Evolutionary conservation across 2,113 vertebrate species (phyloP).

Genomic region (Carassius auratus): DNA sequence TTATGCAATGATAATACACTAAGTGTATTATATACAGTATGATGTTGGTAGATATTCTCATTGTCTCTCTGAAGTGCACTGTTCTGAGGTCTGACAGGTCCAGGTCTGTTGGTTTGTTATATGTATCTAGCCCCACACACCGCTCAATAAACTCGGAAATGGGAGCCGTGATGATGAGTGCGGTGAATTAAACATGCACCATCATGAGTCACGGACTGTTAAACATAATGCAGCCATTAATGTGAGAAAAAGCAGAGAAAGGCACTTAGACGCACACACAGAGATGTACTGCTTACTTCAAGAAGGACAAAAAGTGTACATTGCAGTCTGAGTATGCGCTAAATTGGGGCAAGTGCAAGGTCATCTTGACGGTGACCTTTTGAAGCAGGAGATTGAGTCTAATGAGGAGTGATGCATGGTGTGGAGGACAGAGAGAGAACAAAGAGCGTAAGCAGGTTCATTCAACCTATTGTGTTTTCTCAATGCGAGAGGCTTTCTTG

Average conservation of each 20-base stretch:
- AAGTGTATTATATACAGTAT: neutral
- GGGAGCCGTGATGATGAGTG: slow-evolving; percentile 50
- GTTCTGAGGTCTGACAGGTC: neutral
- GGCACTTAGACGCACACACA: neutral
- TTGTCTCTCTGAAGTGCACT: neutral
- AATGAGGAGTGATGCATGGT: neutral
- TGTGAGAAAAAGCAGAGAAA: neutral
- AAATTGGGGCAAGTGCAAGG: slow-evolving; percentile 27
- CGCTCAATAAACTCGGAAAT: slow-evolving; percentile 36
- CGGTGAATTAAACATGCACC: slow-evolving; percentile 41
- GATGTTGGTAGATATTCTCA: neutral
- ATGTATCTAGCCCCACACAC: slow-evolving; percentile 22
- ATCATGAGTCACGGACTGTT: slow-evolving; percentile 60
- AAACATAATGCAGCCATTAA: slow-evolving; percentile 41
- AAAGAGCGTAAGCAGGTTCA: neutral
- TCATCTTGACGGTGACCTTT: slow-evolving; percentile 4
- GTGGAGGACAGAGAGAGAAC: slow-evolving; percentile 7
- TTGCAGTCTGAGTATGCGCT: neutral
- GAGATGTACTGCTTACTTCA: neutral
- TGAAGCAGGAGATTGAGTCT: neutral
- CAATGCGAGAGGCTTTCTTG: neutral
- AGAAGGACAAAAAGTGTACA: neutral
- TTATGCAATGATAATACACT: too few species aligned
- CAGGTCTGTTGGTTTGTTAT: slow-evolving; percentile 1
- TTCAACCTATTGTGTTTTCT: neutral